Evolutionary conservation across 2,888 invertebrate species (phyloP).

Genomic region (Amorpha juglandis): DNA sequence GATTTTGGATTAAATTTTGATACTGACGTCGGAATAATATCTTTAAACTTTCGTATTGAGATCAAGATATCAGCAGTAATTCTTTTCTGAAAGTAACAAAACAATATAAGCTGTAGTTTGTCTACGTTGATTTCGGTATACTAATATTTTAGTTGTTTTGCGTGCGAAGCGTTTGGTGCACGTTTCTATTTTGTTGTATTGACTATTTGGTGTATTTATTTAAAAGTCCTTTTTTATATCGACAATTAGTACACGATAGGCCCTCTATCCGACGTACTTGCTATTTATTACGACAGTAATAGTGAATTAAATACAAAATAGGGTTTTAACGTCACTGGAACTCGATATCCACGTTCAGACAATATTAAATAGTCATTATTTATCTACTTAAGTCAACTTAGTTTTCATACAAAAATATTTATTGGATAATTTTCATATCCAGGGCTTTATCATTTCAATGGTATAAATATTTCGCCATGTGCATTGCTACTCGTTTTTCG

Average conservation of each 20-base stretch:
- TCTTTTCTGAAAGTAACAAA: not conserved
- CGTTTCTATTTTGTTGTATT: too few relatives aligned
- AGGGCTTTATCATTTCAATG: conserved; percentile 10
- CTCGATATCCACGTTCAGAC: not conserved
- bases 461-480: conserved; percentile 7
- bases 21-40: too few relatives aligned
- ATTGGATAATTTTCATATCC: not conserved
- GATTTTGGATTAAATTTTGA: not conserved
- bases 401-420: conserved; percentile 3
- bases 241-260: not conserved
- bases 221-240: too few relatives aligned
- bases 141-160: not conserved
- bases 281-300: not conserved
- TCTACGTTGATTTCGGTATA: not conserved
- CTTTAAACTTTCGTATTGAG: too few relatives aligned
- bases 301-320: not conserved
- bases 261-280: not conserved
- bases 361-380: conserved; percentile 3
- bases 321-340: not conserved
- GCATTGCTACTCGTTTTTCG: not conserved
- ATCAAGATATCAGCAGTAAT: too few relatives aligned
- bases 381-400: not conserved
- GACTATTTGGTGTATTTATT: too few relatives aligned
- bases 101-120: not conserved
- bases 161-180: too few relatives aligned